These are phyloP conservation scores for Xiphophorus birchmanni DNA, from an alignment of 2,797 vertebrate species.

Conservation along the genomic window DNA sequence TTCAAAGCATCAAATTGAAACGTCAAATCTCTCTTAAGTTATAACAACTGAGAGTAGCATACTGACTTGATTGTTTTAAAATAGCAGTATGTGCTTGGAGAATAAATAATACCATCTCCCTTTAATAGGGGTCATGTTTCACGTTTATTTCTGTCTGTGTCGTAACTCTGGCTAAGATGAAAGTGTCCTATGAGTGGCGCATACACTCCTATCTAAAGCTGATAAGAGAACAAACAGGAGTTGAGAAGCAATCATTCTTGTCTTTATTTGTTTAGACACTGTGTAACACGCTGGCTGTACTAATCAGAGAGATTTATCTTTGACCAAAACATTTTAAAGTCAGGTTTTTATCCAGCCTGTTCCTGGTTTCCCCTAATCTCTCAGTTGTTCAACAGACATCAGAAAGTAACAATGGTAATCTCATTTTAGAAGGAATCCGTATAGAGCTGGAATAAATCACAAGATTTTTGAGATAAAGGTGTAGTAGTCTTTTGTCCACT, in stretches of 20 bases:
- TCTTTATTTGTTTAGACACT: neutral
- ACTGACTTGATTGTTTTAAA: too few species aligned
- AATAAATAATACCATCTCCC: too few species aligned
- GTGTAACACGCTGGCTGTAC: constrained; percentile 2
- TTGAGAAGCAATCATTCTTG: constrained; percentile 47
- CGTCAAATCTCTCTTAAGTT: too few species aligned
- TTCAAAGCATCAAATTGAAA: too few species aligned
- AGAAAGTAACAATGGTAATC: neutral
- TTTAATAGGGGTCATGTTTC: neutral
- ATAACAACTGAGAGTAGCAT: too few species aligned
- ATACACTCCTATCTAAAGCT: constrained; percentile 37
- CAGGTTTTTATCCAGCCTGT: neutral
- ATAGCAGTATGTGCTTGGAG: too few species aligned
- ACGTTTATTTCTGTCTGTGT: neutral
- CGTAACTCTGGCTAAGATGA: constrained; percentile 8
- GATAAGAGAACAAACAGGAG: constrained; percentile 62
- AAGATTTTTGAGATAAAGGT: constrained; percentile 32
- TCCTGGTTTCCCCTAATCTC: neutral
- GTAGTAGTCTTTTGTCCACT: constrained; percentile 37
- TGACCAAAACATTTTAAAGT: neutral
- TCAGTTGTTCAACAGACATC: neutral
- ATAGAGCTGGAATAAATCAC: neutral
- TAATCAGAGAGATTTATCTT: neutral
- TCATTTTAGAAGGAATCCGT: neutral
- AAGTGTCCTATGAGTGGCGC: neutral